phyloP scores from a whole-genome alignment of 92 coral and sea anemone species.

The Montipora capitata region DNA sequence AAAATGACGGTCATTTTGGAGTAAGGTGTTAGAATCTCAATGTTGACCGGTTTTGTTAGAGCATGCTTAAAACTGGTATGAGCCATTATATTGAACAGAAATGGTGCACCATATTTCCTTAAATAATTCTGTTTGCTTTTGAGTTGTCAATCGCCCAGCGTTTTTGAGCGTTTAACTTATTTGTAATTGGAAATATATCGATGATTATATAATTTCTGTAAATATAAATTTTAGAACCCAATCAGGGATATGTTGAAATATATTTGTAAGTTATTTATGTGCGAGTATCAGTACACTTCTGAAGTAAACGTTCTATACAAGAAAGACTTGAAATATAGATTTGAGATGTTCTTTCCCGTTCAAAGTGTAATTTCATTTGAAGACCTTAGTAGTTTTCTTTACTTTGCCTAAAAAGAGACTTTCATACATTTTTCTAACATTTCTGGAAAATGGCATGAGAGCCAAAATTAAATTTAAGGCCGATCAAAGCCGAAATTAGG shows the following conservation, averaged over 20 bases:
- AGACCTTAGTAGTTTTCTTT: too few relatives aligned
- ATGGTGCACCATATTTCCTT: too few relatives aligned
- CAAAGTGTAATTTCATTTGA: not conserved
- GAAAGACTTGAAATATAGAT: not conserved
- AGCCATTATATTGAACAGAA: not conserved
- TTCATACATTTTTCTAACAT: too few relatives aligned
- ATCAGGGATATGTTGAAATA: not conserved
- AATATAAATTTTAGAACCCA: not conserved
- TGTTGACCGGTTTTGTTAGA: not conserved
- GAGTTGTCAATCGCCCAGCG: too few relatives aligned
- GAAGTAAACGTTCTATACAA: not conserved
- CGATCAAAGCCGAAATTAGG: too few relatives aligned
- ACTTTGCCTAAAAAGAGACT: too few relatives aligned
- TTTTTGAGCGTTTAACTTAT: not conserved
- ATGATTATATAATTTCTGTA: not conserved
- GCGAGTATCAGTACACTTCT: not conserved
- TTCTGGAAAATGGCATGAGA: too few relatives aligned
- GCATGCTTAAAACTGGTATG: not conserved
- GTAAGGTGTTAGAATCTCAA: not conserved
- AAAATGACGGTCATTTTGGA: not conserved
- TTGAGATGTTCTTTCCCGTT: too few relatives aligned
- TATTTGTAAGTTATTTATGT: not conserved
- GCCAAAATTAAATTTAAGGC: too few relatives aligned
- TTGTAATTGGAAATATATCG: not conserved
- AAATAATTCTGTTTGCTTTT: too few relatives aligned